A percentile compares a stretch with the other conserved stretches of the same genome.
These are phyloP conservation scores for Hydrotaea cyrtoneurina DNA, from an alignment of 2,888 invertebrate genomes.

Conservation along the genomic window DNA sequence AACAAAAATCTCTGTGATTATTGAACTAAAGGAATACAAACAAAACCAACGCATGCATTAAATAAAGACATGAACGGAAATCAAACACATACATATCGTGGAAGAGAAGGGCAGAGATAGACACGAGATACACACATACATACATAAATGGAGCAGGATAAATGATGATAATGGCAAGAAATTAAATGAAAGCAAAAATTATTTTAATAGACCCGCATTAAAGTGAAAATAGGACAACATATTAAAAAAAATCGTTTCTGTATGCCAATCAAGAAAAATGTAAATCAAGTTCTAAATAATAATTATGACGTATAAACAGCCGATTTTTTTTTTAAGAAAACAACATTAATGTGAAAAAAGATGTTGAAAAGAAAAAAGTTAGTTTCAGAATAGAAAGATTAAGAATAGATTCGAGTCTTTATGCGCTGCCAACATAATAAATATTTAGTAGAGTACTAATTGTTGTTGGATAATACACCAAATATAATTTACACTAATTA, in stretches of 20 bases:
- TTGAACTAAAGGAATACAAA: background rate
- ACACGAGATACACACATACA: background rate
- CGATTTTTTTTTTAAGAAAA: background rate
- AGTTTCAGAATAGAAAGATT: background rate
- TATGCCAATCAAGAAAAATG: background rate
- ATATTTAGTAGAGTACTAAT: constrained; percentile 34
- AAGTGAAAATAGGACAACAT: background rate
- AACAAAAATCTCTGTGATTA: background rate
- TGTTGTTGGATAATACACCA: constrained; percentile 19
- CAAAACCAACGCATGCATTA: constrained; percentile 15
- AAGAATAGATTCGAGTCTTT: background rate
- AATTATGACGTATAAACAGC: constrained; percentile 1
- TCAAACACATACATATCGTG: constrained; percentile 7
- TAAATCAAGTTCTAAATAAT: constrained; percentile 11
- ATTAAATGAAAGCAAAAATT: background rate
- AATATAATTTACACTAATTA: constrained; percentile 36
- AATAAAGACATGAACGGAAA: background rate
- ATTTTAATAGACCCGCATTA: constrained; percentile 37
- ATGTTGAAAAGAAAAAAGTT: background rate
- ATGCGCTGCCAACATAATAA: constrained; percentile 32
- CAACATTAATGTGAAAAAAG: background rate
- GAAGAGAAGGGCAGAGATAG: background rate
- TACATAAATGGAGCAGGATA: background rate
- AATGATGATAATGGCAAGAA: constrained; percentile 6
- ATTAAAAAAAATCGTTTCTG: background rate